Evolutionary conservation across 2,797 vertebrate genomes (phyloP).

Genomic region (Phoxinus dragarum): DNA sequence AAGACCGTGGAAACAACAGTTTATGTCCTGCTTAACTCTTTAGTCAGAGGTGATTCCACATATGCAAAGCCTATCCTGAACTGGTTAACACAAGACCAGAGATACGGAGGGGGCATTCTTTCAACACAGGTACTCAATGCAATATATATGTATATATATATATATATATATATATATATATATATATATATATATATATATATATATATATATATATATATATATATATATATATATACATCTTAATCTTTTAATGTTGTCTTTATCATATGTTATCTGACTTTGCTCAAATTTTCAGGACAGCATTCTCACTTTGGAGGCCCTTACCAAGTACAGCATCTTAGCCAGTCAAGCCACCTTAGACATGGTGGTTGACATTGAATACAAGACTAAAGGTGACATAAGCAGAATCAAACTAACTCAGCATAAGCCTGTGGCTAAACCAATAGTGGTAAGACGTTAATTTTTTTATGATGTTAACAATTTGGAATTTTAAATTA

Average conservation of each 20-base stretch:
- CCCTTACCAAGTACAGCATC: slow-evolving; percentile 82
- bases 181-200: neutral
- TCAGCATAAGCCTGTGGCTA: slow-evolving; percentile 75
- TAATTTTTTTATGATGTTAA: neutral
- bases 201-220: neutral
- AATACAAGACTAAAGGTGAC: slow-evolving; percentile 74
- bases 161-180: neutral
- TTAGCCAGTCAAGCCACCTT: slow-evolving; percentile 71
- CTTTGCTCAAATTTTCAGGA: slow-evolving; percentile 78
- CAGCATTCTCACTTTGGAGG: slow-evolving; percentile 85
- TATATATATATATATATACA: neutral
- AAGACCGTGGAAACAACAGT: slow-evolving; percentile 88
- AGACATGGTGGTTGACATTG: slow-evolving; percentile 80
- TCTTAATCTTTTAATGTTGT: neutral
- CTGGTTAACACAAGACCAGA: slow-evolving; percentile 91
- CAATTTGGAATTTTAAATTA: neutral
- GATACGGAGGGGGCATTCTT: slow-evolving; percentile 86
- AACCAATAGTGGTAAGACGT: slow-evolving; percentile 77
- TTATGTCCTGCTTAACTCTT: slow-evolving; percentile 82
- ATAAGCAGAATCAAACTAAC: slow-evolving; percentile 75
- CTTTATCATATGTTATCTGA: neutral
- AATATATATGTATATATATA: neutral
- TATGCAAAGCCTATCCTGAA: slow-evolving; percentile 84
- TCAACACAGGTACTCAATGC: slow-evolving; percentile 83
- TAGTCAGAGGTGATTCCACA: slow-evolving; percentile 75